Base-by-base conservation (phyloP, 2,888 invertebrate species). In the Antheraea assamensis region DNA sequence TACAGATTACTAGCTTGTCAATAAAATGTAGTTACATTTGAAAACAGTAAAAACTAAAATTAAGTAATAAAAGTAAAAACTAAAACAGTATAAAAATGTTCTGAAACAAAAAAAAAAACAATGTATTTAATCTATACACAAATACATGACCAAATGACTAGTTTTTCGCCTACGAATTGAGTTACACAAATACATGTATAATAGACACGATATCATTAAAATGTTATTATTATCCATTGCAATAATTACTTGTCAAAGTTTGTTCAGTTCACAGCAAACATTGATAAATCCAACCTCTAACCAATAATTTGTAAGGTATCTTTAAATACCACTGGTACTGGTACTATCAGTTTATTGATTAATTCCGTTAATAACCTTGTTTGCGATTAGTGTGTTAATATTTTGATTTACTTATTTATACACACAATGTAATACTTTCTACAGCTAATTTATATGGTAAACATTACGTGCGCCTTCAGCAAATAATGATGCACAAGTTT, bases 191-290 rank as follows among this genome's bases (percentile, higher is more conserved):
- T n/a, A 55, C 73, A 73, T 70, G 55, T 15, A 73, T 68, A 70
- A 27, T 27, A 73, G 42, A 52, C 27, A 64, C 15, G 64, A 52
- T 78, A 35, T 79, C 73, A 35, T 81, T 77, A 73, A 76, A n/a
- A 78, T 76, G 76, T 75, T 35, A 73, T 61, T 79, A 73, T 77
- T 81, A 79, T 80, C 77, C 76, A 73, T 71, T 66, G 76, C 78
- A 76, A 71, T 73, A 74, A 78, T 78, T 76, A 30, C 30, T 64
- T 64, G 58, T 76, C 31, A 75, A 79, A 75, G 77, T 75, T 78
- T 78, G 52, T 74, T 35, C 77, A 76, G 80, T 79, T 80, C 80
- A 82, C 73, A 78, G 79, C 74, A 76, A 77, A 64, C 71, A 71
- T 75, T 70, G 80, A 78, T 78, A 81, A 80, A 76, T 75, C 72